Conservation (phyloP, 2,888 invertebrate genomes). For the Dynastes maya region DNA sequence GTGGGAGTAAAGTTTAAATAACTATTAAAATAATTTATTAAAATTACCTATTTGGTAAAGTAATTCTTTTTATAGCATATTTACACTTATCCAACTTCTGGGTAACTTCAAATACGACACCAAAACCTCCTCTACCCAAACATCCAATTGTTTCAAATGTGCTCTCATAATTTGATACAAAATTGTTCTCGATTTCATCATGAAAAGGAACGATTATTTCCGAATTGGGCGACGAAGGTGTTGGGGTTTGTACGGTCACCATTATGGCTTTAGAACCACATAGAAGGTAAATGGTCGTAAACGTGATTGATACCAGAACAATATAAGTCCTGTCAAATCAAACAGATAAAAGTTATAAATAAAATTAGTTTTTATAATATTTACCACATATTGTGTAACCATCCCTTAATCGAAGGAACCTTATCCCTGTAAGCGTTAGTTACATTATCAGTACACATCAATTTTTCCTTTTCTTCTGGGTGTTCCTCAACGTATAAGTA, state of each 20-base stretch:
- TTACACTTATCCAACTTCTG: constrained; percentile 95
- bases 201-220: background rate
- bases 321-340: constrained; percentile 17
- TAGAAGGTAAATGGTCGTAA: background rate
- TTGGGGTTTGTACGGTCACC: background rate
- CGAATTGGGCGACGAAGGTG: background rate
- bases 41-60: constrained; percentile 81
- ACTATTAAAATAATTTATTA: background rate
- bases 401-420: background rate
- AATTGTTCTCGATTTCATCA: constrained; percentile 57
- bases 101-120: constrained; percentile 94
- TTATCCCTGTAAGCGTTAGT: constrained; percentile 42
- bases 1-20: background rate
- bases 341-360: too few relatives aligned
- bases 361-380: background rate
- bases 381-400: background rate
- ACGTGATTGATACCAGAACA: background rate
- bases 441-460: constrained; percentile 60
- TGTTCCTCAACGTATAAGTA: constrained; percentile 77
- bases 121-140: constrained; percentile 94
- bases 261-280: background rate
- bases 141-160: constrained; percentile 90
- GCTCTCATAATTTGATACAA: constrained; percentile 80
- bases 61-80: constrained; percentile 96
- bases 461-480: constrained; percentile 59